Evolutionary conservation across 2,113 vertebrate genomes (phyloP).

Genomic region (Oriolus oriolus): DNA sequence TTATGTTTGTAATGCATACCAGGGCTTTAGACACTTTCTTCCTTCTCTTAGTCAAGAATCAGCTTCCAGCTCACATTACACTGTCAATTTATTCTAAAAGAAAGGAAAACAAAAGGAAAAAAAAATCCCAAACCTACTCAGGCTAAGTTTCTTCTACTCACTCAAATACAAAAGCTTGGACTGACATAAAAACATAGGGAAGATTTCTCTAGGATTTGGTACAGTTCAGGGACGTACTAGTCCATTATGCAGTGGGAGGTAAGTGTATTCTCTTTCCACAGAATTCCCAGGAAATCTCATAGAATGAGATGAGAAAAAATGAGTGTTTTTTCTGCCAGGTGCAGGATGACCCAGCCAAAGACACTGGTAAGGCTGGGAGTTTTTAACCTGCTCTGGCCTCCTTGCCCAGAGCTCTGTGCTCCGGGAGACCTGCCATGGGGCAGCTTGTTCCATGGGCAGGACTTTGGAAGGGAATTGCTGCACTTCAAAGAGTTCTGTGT

Average conservation of each 20-base stretch:
- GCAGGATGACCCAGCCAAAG: background rate
- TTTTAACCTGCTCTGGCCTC: background rate
- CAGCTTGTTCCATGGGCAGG: background rate
- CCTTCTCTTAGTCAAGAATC: background rate
- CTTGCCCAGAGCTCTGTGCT: background rate
- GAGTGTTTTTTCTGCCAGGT: background rate
- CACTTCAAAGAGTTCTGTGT: background rate
- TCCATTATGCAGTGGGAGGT: background rate
- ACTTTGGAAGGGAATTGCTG: background rate
- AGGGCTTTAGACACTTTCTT: background rate
- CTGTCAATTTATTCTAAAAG: background rate
- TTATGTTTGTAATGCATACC: background rate
- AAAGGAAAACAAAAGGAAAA: background rate
- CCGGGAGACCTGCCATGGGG: rapidly evolving
- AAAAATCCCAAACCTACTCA: background rate
- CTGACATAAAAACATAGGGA: background rate
- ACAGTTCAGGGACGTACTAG: background rate
- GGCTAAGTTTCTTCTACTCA: background rate
- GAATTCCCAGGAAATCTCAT: background rate
- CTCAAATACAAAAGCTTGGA: background rate
- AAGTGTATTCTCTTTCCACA: background rate
- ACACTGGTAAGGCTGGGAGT: background rate
- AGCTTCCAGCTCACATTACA: background rate
- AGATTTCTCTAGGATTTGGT: background rate
- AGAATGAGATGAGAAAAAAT: background rate